Conservation (phyloP, 2,888 invertebrate genomes). For the Labia minor region DNA sequence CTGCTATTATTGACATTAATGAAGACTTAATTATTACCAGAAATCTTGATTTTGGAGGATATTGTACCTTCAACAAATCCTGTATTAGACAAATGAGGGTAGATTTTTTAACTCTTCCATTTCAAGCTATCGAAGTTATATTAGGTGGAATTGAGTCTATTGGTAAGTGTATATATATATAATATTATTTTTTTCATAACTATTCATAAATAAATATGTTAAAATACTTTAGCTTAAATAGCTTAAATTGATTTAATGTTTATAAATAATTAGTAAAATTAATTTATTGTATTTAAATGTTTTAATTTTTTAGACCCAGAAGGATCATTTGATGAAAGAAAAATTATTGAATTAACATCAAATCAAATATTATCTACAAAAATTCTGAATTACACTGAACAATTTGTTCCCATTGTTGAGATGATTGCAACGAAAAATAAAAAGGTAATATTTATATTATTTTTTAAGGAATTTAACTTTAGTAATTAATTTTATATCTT, state of each 20-base stretch:
- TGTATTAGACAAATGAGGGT: constrained; percentile 82
- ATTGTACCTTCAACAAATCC: constrained; percentile 61
- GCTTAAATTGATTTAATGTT: background rate
- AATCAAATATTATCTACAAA: background rate
- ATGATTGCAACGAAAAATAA: background rate
- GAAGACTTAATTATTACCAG: constrained; percentile 65
- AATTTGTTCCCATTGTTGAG: background rate
- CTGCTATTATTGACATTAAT: constrained; percentile 62
- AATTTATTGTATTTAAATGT: too few relatives aligned
- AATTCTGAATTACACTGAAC: background rate
- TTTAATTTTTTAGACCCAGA: too few relatives aligned
- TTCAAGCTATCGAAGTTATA: constrained; percentile 77
- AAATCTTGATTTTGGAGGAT: constrained; percentile 93
- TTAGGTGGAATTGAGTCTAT: background rate
- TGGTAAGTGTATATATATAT: background rate
- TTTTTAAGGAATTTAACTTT: background rate
- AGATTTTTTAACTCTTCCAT: constrained; percentile 88
- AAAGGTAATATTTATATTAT: background rate
- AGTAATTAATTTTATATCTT: background rate
- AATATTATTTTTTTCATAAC: background rate
- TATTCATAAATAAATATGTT: background rate
- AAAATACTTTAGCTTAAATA: too few relatives aligned
- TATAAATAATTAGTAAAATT: background rate
- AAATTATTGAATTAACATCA: background rate
- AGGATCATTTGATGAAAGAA: background rate